Evolutionary conservation across 2,888 invertebrate genomes (phyloP).

Genomic region (Steromphala cineraria): DNA sequence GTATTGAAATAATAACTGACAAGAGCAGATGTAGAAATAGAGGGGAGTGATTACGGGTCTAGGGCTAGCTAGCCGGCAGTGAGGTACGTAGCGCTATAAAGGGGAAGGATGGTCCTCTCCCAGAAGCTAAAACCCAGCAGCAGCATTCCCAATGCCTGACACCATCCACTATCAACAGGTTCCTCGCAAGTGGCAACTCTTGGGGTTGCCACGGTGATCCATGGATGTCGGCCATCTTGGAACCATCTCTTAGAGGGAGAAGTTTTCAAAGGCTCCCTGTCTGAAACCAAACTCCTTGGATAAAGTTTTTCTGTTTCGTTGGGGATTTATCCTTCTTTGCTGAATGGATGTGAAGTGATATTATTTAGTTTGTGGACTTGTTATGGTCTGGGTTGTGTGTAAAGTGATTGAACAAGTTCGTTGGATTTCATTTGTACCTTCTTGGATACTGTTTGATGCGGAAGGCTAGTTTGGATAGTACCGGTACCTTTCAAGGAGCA

Average conservation of each 20-base stretch:
- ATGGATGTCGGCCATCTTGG: conserved; percentile 4
- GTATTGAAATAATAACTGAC: conserved; percentile 5
- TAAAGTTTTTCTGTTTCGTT: neutral
- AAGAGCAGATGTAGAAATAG: neutral
- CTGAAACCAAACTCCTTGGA: neutral
- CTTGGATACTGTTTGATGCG: neutral
- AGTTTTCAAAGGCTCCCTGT: neutral
- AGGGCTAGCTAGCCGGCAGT: neutral
- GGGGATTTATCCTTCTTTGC: neutral
- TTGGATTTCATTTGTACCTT: neutral
- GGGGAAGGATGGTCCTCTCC: neutral
- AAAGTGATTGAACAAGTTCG: neutral
- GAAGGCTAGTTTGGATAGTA: too few species aligned
- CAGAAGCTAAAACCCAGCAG: neutral
- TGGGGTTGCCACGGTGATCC: conserved; percentile 10
- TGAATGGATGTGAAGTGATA: neutral
- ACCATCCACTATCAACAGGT: conserved; percentile 10
- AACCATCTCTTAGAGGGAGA: conserved; percentile 2
- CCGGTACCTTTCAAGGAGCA: too few species aligned
- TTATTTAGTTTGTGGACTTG: neutral
- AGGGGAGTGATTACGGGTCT: neutral
- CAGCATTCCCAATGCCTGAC: conserved; percentile 5
- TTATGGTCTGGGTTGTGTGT: neutral
- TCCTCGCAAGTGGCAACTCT: conserved; percentile 8
- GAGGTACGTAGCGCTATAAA: neutral